Evolutionary conservation across 2,113 vertebrate species (phyloP).

Genomic region (Carassius carassius): DNA sequence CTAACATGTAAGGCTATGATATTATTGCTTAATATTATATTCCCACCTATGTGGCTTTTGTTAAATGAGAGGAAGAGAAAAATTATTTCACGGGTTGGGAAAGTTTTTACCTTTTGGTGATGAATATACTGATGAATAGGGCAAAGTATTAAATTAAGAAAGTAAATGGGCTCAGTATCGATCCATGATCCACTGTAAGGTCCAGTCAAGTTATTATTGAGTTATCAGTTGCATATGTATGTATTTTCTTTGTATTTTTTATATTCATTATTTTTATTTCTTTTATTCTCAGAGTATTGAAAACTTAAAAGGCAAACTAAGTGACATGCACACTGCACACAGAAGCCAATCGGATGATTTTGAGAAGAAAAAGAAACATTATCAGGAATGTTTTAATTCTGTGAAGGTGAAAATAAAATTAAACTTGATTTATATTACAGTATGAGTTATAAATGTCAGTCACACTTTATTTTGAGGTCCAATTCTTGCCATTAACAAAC

Average conservation of each 20-base stretch:
- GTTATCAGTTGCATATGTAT: background rate
- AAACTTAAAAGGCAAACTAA: slow-evolving; percentile 54
- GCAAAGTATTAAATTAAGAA: background rate
- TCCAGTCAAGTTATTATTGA: background rate
- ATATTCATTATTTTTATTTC: background rate
- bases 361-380: slow-evolving; percentile 55
- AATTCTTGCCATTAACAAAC: too few relatives aligned
- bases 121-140: background rate
- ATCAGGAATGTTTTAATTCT: slow-evolving; percentile 56
- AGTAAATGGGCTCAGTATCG: background rate
- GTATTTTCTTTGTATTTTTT: background rate
- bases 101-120: background rate
- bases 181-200: background rate
- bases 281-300: slow-evolving; percentile 65
- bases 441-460: background rate
- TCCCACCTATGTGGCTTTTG: background rate
- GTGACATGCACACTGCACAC: slow-evolving; percentile 61
- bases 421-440: background rate
- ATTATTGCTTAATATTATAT: too few relatives aligned
- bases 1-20: too few relatives aligned
- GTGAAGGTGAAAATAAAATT: slow-evolving; percentile 60
- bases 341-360: slow-evolving; percentile 61
- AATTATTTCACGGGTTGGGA: too few relatives aligned
- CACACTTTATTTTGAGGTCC: too few relatives aligned
- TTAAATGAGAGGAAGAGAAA: background rate